Percentiles rank a stretch among this genome's conserved stretches.
Evolutionary conservation across 1,140 invertebrate species (phyloP).

Genomic region (Euwallacea fornicatus): DNA sequence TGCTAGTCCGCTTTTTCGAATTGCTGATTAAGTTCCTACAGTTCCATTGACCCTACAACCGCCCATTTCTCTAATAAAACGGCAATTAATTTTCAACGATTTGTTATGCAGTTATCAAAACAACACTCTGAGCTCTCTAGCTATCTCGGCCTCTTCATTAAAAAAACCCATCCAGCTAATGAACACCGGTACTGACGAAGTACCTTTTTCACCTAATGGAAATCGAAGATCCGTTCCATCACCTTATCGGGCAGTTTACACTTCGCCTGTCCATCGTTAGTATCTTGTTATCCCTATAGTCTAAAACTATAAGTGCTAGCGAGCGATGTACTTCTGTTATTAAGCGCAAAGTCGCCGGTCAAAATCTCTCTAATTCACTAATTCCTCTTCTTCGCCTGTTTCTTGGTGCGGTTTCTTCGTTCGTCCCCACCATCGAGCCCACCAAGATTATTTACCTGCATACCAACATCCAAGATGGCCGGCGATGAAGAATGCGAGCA

Average conservation of each 20-base stretch:
- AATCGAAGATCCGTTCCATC: constrained; percentile 12
- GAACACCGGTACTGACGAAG: constrained; percentile 10
- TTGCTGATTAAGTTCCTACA: too few species aligned
- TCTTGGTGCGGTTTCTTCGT: not conserved
- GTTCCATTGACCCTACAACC: not conserved
- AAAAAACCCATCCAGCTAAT: constrained; percentile 14
- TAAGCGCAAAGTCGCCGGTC: too few species aligned
- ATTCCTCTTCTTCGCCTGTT: too few species aligned
- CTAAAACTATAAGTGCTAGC: constrained; percentile 3
- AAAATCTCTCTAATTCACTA: too few species aligned
- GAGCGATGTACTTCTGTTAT: not conserved
- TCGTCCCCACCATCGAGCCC: constrained; percentile 9
- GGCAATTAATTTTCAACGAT: constrained; percentile 18
- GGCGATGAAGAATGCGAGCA: constrained; percentile 43
- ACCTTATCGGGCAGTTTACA: constrained; percentile 33
- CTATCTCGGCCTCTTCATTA: constrained; percentile 3
- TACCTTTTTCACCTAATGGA: constrained; percentile 21
- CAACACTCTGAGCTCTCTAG: not conserved
- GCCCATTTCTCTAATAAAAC: not conserved
- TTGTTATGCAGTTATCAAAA: constrained; percentile 6
- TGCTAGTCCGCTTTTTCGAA: too few species aligned
- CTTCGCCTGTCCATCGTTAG: constrained; percentile 9
- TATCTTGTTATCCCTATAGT: too few species aligned
- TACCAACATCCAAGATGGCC: constrained; percentile 43
- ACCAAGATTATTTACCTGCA: constrained; percentile 42